Evolutionary conservation across 2,797 vertebrate genomes (phyloP).

Genomic region (Notolabrus celidotus): DNA sequence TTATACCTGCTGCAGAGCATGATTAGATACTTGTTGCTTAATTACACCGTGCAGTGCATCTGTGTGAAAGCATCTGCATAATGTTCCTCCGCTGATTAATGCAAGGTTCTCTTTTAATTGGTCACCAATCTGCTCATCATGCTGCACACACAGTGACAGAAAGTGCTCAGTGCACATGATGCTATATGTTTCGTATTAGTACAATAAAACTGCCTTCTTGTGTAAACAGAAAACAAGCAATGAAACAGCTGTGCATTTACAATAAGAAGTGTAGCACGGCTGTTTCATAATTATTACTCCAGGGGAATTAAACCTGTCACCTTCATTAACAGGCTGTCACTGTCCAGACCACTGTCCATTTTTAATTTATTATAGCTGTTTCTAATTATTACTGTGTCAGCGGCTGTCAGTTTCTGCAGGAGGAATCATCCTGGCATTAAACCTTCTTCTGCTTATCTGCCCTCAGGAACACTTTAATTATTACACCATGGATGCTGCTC

Average conservation of each 20-base stretch:
- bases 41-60: not conserved
- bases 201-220: too few species aligned
- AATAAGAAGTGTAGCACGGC: too few species aligned
- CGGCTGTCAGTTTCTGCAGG: slow-evolving; percentile 17
- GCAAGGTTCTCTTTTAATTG: not conserved
- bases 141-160: too few species aligned
- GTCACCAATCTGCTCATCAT: not conserved
- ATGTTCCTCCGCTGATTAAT: not conserved
- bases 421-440: slow-evolving; percentile 33
- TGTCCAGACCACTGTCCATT: not conserved
- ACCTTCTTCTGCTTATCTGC: slow-evolving; percentile 56
- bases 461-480: slow-evolving; percentile 98
- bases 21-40: not conserved
- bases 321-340: slow-evolving; percentile 27
- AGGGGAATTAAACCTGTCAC: not conserved
- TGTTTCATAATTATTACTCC: not conserved
- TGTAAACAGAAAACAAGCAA: too few species aligned
- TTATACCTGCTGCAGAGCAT: not conserved
- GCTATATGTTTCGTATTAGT: not conserved
- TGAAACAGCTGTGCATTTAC: too few species aligned
- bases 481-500: slow-evolving; percentile 92
- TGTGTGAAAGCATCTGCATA: not conserved
- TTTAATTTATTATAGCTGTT: slow-evolving; percentile 22
- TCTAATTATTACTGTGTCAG: slow-evolving; percentile 19
- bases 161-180: not conserved